Base-by-base conservation (phyloP, 2,888 invertebrate species). In the Lydus trimaculatus region DNA sequence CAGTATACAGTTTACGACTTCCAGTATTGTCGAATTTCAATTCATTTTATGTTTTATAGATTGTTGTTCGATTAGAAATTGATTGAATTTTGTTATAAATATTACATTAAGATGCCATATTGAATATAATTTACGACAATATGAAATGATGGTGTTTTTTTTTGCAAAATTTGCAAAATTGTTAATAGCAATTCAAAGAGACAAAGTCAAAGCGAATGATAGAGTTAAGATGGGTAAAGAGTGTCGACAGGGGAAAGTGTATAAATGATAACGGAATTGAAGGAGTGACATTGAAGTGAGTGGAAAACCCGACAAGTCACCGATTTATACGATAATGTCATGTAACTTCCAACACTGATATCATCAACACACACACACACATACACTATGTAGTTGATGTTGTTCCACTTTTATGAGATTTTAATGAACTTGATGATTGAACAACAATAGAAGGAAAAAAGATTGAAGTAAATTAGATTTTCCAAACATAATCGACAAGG, bases 341-440 rank as follows among this genome's bases (percentile, higher is more conserved):
- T 73, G 77, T 77, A 80, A 79, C 80, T 80, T 79, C 80, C 70
- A 76, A 76, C 76, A 72, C 74, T 76, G 79, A 81, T 81, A 80
- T 73, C 76, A 79, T 80, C 80, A 78, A 76, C 78, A n/a, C n/a
- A n/a, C n/a, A n/a, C n/a, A n/a, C n/a, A n/a, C n/a, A n/a, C n/a
- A n/a, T n/a, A n/a, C n/a, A 56, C 56, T 56, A 25, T 6, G 78
- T 77, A 76, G 77, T 75, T 73, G 31, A 71, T 75, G 66, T 71
- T 71, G 73, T 75, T 76, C 20, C 73, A 69, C 75, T 79, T 81
- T 82, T 81, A 83, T 80, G 79, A 76, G 77, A 77, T 81, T 83
- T 82, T 82, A 81, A 83, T 83, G 83, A 82, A 82, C 80, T 76
- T 76, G 72, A 73, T 71, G 73, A 39, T 39, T 39, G 2, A 39